Base-by-base conservation (phyloP, 2,888 invertebrate genomes). In the Odontocolon sp. region DNA sequence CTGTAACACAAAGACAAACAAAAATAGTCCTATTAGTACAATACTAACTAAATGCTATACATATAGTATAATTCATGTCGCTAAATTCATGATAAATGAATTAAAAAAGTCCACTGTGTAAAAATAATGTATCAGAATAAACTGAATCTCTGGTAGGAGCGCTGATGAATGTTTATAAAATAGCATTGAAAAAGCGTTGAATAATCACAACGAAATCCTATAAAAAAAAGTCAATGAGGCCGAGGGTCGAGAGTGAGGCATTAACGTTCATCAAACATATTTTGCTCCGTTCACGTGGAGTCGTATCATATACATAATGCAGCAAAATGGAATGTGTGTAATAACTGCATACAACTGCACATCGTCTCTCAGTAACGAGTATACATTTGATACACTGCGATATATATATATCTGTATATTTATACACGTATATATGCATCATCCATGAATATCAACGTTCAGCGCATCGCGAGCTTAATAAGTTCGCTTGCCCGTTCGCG, bases 1-100 rank as follows among this genome's bases (percentile, higher is more conserved):
- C 97, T 97, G 93, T 54, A 93, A 93, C 82, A 73, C 52, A 68
- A 59, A 38, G 3, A 33, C 14, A 36, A 9, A 38, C 16, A 6
- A 28, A 14, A 4, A 23, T 23, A n/a, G 4, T 4, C 2, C 11
- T 8, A 47, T 47, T 3, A 4, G 23, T 47, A n/a, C 8, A 36
- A 36, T 9, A 4, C 3, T 5, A 36, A 36, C 36, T 9, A 36
- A 36, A 36, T 9, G 2, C 36, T 36, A n/a, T 9, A 36, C 8
- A 36, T 5, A 36, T 9, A 36, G 2, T 2, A 36, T 9, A 11
- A 50, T 50, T 11, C 11, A 4, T 28, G 3, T 28, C 6, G 3
- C 6, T 28, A 50, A 50, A 16, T 40, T 6, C 5, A 14, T 40
- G 5, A 40, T 40, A n/a, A 23, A 26, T 50, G 11, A 18, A 47